Percentiles rank a stretch among this genome's conserved stretches.
Evolutionary conservation across 1,140 invertebrate species (phyloP).

Genomic region (Cardiocondyla obscurior): DNA sequence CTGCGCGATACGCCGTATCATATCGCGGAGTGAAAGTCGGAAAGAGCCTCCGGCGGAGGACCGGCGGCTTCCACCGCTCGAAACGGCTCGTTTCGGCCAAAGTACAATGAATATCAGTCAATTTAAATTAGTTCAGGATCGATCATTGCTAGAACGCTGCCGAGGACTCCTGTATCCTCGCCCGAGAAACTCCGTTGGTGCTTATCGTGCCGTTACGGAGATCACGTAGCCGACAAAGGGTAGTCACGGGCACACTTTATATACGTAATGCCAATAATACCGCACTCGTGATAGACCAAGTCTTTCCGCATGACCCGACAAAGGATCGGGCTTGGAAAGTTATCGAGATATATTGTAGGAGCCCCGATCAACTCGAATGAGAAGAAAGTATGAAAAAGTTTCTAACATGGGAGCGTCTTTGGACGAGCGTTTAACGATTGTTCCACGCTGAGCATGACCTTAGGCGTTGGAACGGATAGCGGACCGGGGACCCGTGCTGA

Average conservation of each 20-base stretch:
- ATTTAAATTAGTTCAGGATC: neutral
- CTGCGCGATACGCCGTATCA: constrained; percentile 24
- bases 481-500: neutral
- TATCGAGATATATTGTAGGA: neutral
- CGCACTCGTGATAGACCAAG: neutral
- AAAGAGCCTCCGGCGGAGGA: constrained; percentile 22
- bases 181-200: neutral
- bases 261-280: neutral
- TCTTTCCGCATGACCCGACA: neutral
- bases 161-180: neutral
- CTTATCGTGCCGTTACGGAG: too few relatives aligned
- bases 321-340: constrained; percentile 4
- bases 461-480: neutral
- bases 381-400: constrained; percentile 30
- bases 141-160: neutral
- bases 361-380: neutral
- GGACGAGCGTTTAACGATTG: neutral
- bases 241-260: neutral
- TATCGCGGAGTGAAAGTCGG: constrained; percentile 63
- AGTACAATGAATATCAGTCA: neutral
- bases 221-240: neutral
- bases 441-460: neutral
- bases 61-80: constrained; percentile 12
- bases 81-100: constrained; percentile 41
- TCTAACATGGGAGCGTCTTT: neutral